phyloP scores from a whole-genome alignment of 2,888 invertebrate genomes.

The Hyposoter didymator region DNA sequence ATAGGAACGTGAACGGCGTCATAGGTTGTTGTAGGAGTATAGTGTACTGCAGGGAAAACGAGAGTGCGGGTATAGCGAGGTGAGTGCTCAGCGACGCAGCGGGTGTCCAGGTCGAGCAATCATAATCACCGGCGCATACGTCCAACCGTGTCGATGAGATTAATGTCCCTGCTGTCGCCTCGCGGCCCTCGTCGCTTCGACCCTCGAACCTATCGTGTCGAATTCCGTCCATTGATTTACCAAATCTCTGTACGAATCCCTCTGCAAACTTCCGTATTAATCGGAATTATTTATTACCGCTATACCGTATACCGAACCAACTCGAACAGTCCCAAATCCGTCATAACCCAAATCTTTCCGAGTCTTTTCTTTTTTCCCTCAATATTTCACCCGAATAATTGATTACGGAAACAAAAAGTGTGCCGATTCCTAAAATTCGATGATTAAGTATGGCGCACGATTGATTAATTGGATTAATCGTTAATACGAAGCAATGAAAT shows the following conservation, averaged over 20 bases:
- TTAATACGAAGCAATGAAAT: background rate
- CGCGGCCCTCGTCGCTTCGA: constrained; percentile 68
- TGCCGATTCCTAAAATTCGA: background rate
- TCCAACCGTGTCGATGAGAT: constrained; percentile 76
- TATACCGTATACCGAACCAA: background rate
- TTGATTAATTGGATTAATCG: background rate
- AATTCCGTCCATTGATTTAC: constrained; percentile 69
- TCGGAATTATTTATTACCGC: constrained; percentile 35
- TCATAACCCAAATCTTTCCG: background rate
- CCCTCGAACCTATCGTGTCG: constrained; percentile 61
- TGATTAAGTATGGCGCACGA: background rate
- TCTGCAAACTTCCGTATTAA: constrained; percentile 40
- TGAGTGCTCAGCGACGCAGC: constrained; percentile 36
- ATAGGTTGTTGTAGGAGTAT: background rate
- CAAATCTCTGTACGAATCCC: constrained; percentile 41
- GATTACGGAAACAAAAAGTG: background rate
- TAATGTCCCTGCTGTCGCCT: constrained; percentile 75
- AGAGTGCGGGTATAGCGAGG: constrained; percentile 21
- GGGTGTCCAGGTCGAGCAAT: constrained; percentile 68
- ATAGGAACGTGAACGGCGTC: background rate
- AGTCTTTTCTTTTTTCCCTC: background rate
- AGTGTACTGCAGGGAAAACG: constrained; percentile 29
- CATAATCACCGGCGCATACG: constrained; percentile 79
- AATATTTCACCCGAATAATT: background rate
- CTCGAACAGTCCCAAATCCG: constrained; percentile 12